These are phyloP conservation scores for Dendroctonus valens DNA, from an alignment of 1,140 invertebrate species.

Conservation along the genomic window DNA sequence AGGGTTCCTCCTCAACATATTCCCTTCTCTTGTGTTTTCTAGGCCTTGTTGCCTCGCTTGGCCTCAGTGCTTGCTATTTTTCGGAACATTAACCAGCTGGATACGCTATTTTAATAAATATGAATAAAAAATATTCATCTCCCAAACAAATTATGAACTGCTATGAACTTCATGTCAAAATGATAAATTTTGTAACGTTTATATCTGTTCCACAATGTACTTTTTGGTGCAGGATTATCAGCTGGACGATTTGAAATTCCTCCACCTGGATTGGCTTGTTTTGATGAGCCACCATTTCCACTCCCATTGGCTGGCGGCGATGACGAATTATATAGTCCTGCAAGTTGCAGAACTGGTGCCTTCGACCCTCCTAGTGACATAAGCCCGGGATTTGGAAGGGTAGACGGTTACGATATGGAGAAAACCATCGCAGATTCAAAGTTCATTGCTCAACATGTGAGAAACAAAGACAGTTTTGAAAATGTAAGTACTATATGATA, in stretches of 20 bases:
- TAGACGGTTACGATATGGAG: constrained; percentile 75
- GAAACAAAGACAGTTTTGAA: constrained; percentile 91
- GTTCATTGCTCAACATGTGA: constrained; percentile 92
- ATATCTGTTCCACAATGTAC: not conserved
- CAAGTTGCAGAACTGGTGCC: constrained; percentile 52
- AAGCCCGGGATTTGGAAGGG: constrained; percentile 77
- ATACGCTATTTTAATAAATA: no score
- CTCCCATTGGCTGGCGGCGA: constrained; percentile 70
- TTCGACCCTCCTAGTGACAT: constrained; percentile 60
- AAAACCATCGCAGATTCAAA: constrained; percentile 85
- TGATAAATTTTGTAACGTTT: no score
- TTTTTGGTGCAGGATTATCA: constrained; percentile 43
- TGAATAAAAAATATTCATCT: no score
- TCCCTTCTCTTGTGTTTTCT: no score
- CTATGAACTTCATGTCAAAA: no score
- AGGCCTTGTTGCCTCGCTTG: no score
- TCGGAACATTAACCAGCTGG: no score
- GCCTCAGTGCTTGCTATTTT: no score
- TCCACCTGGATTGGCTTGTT: constrained; percentile 58
- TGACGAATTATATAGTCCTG: constrained; percentile 76
- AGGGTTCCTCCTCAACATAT: no score
- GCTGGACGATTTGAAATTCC: constrained; percentile 57
- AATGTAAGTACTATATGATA: constrained; percentile 67
- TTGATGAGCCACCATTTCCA: constrained; percentile 65
- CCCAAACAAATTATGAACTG: no score